Conservation (phyloP, 35 echinoderm and acorn worm genomes). For the Apostichopus californicus region DNA sequence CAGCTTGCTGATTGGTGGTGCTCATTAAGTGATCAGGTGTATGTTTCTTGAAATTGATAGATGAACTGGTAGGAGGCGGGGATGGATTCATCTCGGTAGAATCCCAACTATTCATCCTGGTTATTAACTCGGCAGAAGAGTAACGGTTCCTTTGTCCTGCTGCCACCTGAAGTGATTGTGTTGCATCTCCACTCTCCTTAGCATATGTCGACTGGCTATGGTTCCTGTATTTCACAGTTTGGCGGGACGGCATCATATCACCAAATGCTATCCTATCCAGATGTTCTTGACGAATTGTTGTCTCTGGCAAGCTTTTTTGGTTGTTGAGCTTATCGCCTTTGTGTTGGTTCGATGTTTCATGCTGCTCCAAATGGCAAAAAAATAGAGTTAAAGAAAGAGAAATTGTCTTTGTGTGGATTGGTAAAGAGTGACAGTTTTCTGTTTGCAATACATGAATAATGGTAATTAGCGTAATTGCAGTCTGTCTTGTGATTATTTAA, state of each 20-base stretch:
- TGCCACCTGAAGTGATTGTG: not conserved
- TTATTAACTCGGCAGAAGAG: slow-evolving; percentile 15
- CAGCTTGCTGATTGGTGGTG: slow-evolving; percentile 69
- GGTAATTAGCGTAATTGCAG: too few species aligned
- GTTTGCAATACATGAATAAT: too few species aligned
- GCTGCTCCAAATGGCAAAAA: not conserved
- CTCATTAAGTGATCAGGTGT: slow-evolving; percentile 80
- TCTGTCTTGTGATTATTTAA: too few species aligned
- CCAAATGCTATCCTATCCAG: slow-evolving; percentile 80
- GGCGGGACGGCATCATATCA: slow-evolving; percentile 54
- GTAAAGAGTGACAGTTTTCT: too few species aligned
- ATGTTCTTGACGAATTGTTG: slow-evolving; percentile 39
- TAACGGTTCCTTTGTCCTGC: slow-evolving; percentile 5
- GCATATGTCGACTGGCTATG: slow-evolving; percentile 11
- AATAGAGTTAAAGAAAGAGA: not conserved
- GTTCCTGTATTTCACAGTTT: slow-evolving; percentile 30
- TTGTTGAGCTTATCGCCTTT: slow-evolving; percentile 6
- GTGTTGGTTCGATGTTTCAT: not conserved
- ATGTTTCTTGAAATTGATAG: slow-evolving; percentile 11
- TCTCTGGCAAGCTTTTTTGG: slow-evolving; percentile 29
- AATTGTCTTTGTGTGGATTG: too few species aligned
- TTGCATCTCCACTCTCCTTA: not conserved
- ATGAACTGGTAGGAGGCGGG: not conserved
- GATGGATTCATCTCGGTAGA: not conserved
- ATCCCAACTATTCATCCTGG: slow-evolving; percentile 17